phyloP scores from a whole-genome alignment of 2,888 invertebrate species.

The Pterobdella sp. region DNA sequence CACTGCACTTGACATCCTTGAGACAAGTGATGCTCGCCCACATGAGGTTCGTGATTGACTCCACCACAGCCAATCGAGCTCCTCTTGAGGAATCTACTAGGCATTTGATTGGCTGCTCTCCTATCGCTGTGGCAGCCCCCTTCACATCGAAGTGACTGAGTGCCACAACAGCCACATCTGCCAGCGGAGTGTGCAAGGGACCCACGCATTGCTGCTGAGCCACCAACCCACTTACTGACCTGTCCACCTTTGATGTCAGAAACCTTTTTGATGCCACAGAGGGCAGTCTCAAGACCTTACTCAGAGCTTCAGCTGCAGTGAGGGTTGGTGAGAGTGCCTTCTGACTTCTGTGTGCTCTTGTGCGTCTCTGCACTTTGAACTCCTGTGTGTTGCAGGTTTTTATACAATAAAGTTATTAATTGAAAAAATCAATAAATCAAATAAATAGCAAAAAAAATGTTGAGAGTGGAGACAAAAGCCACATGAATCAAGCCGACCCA shows the following conservation, averaged over 20 bases:
- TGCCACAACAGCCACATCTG: slow-evolving; percentile 80
- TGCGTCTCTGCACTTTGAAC: slow-evolving; percentile 21
- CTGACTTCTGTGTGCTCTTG: no score
- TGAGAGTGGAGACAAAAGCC: not conserved
- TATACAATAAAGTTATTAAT: not conserved
- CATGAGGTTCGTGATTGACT: slow-evolving; percentile 84
- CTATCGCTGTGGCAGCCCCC: slow-evolving; percentile 74
- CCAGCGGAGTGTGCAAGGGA: slow-evolving; percentile 86
- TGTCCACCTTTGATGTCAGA: slow-evolving; percentile 77
- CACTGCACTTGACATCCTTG: slow-evolving; percentile 94
- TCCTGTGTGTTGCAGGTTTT: slow-evolving; percentile 17
- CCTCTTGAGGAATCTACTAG: slow-evolving; percentile 74
- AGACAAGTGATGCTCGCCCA: slow-evolving; percentile 59
- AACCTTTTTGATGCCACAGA: slow-evolving; percentile 90
- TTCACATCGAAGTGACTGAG: slow-evolving; percentile 69
- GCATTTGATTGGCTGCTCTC: slow-evolving; percentile 92
- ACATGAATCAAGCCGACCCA: slow-evolving; percentile 40
- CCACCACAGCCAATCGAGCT: slow-evolving; percentile 86
- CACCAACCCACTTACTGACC: slow-evolving; percentile 86
- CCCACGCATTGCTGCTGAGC: slow-evolving; percentile 98
- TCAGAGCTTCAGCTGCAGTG: slow-evolving; percentile 63
- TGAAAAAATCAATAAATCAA: not conserved
- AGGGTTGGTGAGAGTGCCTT: no score
- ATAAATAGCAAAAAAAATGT: not conserved
- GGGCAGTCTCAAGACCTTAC: slow-evolving; percentile 71